Evolutionary conservation across 2,888 invertebrate species (phyloP).

Genomic region (Ecliptopera silaceata): DNA sequence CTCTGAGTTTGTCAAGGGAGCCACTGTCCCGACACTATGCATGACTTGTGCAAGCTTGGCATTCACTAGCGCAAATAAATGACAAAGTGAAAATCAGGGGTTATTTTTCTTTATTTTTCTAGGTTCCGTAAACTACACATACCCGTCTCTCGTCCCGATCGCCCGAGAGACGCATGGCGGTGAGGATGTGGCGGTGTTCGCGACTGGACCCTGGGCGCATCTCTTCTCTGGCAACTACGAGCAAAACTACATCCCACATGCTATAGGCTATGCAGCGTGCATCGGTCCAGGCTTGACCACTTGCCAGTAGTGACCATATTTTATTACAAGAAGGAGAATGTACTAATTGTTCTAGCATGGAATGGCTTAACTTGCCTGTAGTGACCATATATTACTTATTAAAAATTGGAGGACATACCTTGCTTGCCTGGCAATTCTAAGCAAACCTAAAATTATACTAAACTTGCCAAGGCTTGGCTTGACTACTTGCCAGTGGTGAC

Average conservation of each 20-base stretch:
- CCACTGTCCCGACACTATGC: no score
- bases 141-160: conserved; percentile 85
- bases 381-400: no score
- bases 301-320: conserved; percentile 52
- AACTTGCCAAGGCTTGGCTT: conserved; percentile 81
- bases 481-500: conserved; percentile 62
- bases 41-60: no score
- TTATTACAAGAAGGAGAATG: no score
- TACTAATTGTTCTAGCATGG: no score
- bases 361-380: no score
- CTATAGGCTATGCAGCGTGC: conserved; percentile 88
- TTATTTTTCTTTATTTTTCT: conserved; percentile 38
- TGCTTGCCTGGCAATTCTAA: no score
- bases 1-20: no score
- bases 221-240: conserved; percentile 91
- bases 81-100: no score
- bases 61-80: no score
- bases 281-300: conserved; percentile 84
- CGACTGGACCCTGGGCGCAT: conserved; percentile 90
- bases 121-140: conserved; percentile 76
- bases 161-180: conserved; percentile 88
- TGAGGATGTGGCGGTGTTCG: conserved; percentile 91
- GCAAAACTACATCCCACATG: conserved; percentile 90
- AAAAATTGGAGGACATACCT: no score
- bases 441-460: no score